A percentile compares a stretch with the other conserved stretches of the same genome.
These are phyloP conservation scores for Andrena bicolor DNA, from an alignment of 2,888 invertebrate genomes.

Conservation along the genomic window DNA sequence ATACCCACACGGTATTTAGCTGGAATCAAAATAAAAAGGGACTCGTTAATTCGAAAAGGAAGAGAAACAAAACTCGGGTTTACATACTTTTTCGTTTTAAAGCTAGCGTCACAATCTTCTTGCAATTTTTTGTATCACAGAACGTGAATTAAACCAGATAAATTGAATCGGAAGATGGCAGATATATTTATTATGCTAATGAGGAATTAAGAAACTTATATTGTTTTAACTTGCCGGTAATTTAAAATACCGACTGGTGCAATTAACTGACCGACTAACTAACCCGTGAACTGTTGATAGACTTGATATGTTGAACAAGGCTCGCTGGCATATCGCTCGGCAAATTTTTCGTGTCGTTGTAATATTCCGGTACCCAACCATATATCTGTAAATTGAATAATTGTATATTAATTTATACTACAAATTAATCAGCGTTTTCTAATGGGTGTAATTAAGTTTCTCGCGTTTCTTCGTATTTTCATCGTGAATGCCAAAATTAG, in stretches of 20 bases:
- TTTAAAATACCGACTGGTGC: constrained; percentile 60
- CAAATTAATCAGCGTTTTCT: background rate
- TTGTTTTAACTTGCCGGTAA: constrained; percentile 11
- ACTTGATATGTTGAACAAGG: constrained; percentile 86
- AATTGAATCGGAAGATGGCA: background rate
- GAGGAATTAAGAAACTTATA: background rate
- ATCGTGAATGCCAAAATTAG: background rate
- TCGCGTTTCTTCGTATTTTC: background rate
- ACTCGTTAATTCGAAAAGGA: background rate
- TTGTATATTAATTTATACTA: background rate
- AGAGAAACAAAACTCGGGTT: background rate
- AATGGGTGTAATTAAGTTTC: background rate
- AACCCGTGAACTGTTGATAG: constrained; percentile 72
- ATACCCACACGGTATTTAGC: constrained; percentile 95
- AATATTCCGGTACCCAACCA: constrained; percentile 90
- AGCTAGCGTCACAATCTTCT: background rate
- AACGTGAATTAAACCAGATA: background rate
- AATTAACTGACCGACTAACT: constrained; percentile 73
- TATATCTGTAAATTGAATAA: constrained; percentile 87
- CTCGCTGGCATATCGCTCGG: constrained; percentile 88
- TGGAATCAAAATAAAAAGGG: constrained; percentile 81
- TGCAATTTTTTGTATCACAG: background rate
- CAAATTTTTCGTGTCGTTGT: constrained; percentile 86
- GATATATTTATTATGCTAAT: background rate
- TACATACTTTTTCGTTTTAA: background rate